Evolutionary conservation across 1,140 invertebrate species (phyloP), one percentile per base, ranked within the genome.

Genomic region (Zaprionus capensis): DNA sequence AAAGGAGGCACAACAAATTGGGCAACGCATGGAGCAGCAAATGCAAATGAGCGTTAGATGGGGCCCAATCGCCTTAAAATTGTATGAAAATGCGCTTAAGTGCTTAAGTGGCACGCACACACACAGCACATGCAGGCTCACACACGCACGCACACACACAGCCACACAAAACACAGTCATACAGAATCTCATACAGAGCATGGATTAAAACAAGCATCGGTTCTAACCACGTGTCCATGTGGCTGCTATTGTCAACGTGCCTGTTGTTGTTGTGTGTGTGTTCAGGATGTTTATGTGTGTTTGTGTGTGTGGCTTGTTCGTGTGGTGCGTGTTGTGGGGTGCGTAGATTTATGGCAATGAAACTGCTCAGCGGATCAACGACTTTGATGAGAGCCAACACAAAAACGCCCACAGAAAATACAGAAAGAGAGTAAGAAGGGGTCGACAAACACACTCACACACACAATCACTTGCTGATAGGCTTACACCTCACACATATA

Each of bases 71-170:
- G 75, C 79, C 79, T 84, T 82, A 84, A 84, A 86, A 86, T 46
- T 78, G 79, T 82, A 86, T 82, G 79, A 80, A 78, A 84, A 84
- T 84, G 82, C 79, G 70, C 82, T 84, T 84, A 82, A 86, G 82
- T 69, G 79, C 79, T 78, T 81, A 86, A 82, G 64, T 71, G 55
- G 41, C 56, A 67, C 44, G 55, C 62, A 65, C 38, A 46, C 22
- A 55, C 15, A 41, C 36, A 31, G 20, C 36, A 58, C 38, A 72
- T 12, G 53, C 24, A 67, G 36, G 41, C 36, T 46, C 22, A 20
- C 31, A 61, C 49, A 44, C 34, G 46, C 22, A 75, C 20, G 20
- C 12, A 20, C 36, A 34, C 24, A 59, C 28, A 26, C 24, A 49
- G 26, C 1, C 38, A 34, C 14, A 20, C 11, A 7, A n/a, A 51